Evolutionary conservation across 2,888 invertebrate species (phyloP).

Genomic region (Tetropium fuscum): DNA sequence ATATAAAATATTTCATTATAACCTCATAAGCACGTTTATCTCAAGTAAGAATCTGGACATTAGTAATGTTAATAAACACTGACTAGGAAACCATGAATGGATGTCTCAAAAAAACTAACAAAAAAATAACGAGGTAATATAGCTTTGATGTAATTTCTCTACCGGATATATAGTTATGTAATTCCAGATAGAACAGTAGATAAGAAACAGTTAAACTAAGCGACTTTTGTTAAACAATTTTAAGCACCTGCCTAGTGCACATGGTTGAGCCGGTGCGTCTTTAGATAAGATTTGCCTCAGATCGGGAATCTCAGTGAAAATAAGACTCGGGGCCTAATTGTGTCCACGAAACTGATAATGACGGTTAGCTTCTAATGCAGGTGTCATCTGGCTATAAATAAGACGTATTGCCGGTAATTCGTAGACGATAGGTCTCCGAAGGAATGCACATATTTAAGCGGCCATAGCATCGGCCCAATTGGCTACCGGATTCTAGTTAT

Average conservation of each 20-base stretch:
- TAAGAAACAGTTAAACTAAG: slow-evolving; percentile 31
- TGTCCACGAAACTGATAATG: slow-evolving; percentile 34
- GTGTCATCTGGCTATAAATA: slow-evolving; percentile 42
- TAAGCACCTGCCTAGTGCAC: slow-evolving; percentile 37
- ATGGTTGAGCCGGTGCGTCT: slow-evolving; percentile 29
- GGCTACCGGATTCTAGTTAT: slow-evolving; percentile 67
- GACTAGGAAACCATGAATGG: slow-evolving; percentile 42
- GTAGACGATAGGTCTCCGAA: slow-evolving; percentile 49
- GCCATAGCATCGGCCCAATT: slow-evolving; percentile 64
- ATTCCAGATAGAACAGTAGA: slow-evolving; percentile 33
- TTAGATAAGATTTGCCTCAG: slow-evolving; percentile 35
- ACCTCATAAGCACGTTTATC: slow-evolving; percentile 32
- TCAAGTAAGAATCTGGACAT: slow-evolving; percentile 35
- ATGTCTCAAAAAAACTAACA: slow-evolving; percentile 33
- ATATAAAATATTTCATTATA: slow-evolving; percentile 37
- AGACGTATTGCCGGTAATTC: slow-evolving; percentile 39
- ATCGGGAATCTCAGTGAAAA: slow-evolving; percentile 28
- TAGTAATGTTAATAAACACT: slow-evolving; percentile 40
- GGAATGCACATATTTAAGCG: slow-evolving; percentile 52
- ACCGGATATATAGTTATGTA: slow-evolving; percentile 42
- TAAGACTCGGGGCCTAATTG: slow-evolving; percentile 12
- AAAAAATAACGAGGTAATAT: slow-evolving; percentile 40
- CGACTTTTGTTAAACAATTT: slow-evolving; percentile 36
- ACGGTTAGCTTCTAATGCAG: slow-evolving; percentile 34
- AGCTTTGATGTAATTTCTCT: slow-evolving; percentile 30